Conservation (phyloP, 2,888 invertebrate genomes). For the Dynastes hyllus region DNA sequence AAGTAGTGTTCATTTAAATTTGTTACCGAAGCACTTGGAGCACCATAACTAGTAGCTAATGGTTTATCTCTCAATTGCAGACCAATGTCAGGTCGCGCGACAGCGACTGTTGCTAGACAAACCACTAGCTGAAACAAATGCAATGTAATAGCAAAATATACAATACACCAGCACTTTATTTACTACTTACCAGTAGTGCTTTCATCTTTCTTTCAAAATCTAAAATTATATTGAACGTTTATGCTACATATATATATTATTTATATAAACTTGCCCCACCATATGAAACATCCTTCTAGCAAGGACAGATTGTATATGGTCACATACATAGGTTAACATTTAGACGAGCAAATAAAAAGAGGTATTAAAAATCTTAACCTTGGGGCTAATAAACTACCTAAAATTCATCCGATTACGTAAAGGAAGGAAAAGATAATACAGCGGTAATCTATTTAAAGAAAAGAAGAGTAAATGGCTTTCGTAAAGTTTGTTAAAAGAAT, state of each 20-base stretch:
- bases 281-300: slow-evolving; percentile 67
- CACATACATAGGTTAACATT: slow-evolving; percentile 63
- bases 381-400: slow-evolving; percentile 52
- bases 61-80: slow-evolving; percentile 72
- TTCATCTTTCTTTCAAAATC: slow-evolving; percentile 59
- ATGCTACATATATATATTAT: slow-evolving; percentile 56
- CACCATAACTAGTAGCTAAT: slow-evolving; percentile 71
- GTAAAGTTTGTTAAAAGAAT: no score
- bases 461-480: no score
- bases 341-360: slow-evolving; percentile 61
- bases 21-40: slow-evolving; percentile 64
- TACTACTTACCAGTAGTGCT: slow-evolving; percentile 64
- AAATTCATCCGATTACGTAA: slow-evolving; percentile 22
- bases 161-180: slow-evolving; percentile 39
- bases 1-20: slow-evolving; percentile 56
- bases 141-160: slow-evolving; percentile 16
- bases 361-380: slow-evolving; percentile 63
- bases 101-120: slow-evolving; percentile 72
- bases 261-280: slow-evolving; percentile 65
- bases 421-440: neutral
- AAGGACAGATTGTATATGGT: slow-evolving; percentile 64
- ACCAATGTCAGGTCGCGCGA: slow-evolving; percentile 75
- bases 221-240: slow-evolving; percentile 52
- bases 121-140: slow-evolving; percentile 61
- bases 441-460: neutral